These are phyloP conservation scores for Hippoglossus stenolepis DNA, from an alignment of 2,113 vertebrate genomes.

Conservation along the genomic window DNA sequence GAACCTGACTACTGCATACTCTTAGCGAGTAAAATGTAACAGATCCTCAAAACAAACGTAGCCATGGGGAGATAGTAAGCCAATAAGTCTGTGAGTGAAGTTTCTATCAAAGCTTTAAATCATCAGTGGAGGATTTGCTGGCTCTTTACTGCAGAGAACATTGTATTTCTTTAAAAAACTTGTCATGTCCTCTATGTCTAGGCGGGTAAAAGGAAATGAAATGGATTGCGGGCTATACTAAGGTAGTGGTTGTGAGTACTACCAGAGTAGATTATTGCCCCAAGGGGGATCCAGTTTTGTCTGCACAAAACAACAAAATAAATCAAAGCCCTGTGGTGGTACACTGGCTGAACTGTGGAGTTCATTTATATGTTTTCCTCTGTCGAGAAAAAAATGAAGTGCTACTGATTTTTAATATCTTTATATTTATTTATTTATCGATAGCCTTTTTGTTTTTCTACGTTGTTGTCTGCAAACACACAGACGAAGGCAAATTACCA, in stretches of 20 bases:
- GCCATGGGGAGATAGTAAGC: slow-evolving; percentile 49
- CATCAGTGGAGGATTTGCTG: slow-evolving; percentile 53
- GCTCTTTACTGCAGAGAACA: slow-evolving; percentile 45
- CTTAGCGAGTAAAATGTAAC: slow-evolving; percentile 35
- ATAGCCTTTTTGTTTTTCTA: slow-evolving; percentile 22
- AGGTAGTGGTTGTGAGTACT: slow-evolving; percentile 70
- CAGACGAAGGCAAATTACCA: slow-evolving; percentile 83
- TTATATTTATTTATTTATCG: slow-evolving; percentile 52
- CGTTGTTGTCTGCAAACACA: slow-evolving; percentile 53
- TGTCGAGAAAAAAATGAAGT: slow-evolving; percentile 55
- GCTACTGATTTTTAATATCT: slow-evolving; percentile 47
- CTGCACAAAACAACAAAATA: slow-evolving; percentile 77
- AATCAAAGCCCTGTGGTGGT: slow-evolving; percentile 70
- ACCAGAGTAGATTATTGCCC: slow-evolving; percentile 75
- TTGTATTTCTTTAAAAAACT: slow-evolving; percentile 60
- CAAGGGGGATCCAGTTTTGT: slow-evolving; percentile 71
- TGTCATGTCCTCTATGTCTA: slow-evolving; percentile 65
- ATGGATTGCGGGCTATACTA: slow-evolving; percentile 62
- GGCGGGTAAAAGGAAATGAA: slow-evolving; percentile 72
- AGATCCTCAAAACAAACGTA: slow-evolving; percentile 54
- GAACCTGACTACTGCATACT: background rate
- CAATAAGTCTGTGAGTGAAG: slow-evolving; percentile 55
- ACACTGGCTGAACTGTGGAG: slow-evolving; percentile 60
- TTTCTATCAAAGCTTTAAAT: slow-evolving; percentile 69
- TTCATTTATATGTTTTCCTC: slow-evolving; percentile 67